Conservation (phyloP, 2,797 vertebrate species). For the Coluber constrictor region DNA sequence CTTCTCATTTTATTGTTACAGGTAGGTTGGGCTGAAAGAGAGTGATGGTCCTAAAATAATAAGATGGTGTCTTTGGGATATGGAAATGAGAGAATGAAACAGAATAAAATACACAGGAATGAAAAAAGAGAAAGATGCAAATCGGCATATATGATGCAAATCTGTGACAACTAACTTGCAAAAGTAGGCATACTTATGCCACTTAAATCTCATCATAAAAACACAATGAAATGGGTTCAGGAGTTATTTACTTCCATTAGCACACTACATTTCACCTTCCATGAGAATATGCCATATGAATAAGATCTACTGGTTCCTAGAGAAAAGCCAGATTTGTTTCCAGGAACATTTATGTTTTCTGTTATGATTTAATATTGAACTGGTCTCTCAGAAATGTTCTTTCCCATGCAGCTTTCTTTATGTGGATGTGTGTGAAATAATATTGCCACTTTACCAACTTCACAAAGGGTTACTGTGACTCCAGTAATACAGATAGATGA, state of each 20-base stretch:
- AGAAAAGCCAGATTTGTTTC: background rate
- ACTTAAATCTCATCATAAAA: background rate
- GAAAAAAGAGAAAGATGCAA: background rate
- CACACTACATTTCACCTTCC: background rate
- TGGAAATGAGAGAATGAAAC: background rate
- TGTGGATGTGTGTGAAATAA: background rate
- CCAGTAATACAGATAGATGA: slow-evolving; percentile 65
- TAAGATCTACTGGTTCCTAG: background rate
- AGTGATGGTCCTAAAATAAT: background rate
- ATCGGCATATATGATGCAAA: background rate
- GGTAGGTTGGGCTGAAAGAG: background rate
- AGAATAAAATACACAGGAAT: background rate
- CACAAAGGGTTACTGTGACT: slow-evolving; percentile 28
- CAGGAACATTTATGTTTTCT: slow-evolving; percentile 15
- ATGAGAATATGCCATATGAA: background rate
- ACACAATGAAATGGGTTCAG: background rate
- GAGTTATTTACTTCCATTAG: background rate
- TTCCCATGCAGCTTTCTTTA: background rate
- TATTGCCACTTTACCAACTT: slow-evolving; percentile 9
- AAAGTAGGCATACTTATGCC: background rate
- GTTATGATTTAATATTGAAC: background rate
- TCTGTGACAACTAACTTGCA: background rate
- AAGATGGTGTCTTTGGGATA: background rate
- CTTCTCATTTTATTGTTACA: background rate
- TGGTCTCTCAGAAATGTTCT: background rate